Percentiles rank a stretch among this genome's conserved stretches.
These are phyloP conservation scores for Drosophila oshimai DNA, from an alignment of 1,140 invertebrate genomes.

Conservation along the genomic window DNA sequence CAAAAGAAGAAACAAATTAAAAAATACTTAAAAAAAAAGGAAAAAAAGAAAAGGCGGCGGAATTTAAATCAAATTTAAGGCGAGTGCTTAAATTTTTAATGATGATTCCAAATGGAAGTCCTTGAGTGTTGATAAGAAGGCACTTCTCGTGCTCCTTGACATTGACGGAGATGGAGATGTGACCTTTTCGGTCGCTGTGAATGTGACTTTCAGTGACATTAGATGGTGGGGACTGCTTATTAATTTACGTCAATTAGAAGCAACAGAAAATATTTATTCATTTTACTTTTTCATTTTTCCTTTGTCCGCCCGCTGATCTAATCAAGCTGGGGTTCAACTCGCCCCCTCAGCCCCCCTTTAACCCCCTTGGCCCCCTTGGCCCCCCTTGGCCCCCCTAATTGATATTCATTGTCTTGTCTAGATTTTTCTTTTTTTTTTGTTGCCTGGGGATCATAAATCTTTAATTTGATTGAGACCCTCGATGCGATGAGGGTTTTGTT, in stretches of 20 bases:
- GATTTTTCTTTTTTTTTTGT: conserved; percentile 19
- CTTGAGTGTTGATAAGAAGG: conserved; percentile 5
- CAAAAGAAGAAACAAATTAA: conserved; percentile 62
- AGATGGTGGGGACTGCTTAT: conserved; percentile 35
- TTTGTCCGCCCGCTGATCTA: conserved; percentile 39
- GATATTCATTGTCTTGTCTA: conserved; percentile 53
- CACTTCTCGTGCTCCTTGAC: conserved; percentile 6
- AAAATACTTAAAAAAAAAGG: conserved; percentile 56
- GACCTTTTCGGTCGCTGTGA: conserved; percentile 33
- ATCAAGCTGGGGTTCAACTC: conserved; percentile 24
- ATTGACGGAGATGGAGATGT: conserved; percentile 27
- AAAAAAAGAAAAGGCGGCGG: too few relatives aligned
- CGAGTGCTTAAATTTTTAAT: conserved; percentile 4
- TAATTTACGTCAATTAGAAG: conserved; percentile 53
- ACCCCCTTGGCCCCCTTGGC: not conserved
- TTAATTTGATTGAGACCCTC: conserved; percentile 46
- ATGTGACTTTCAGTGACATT: conserved; percentile 51
- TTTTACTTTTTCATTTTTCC: conserved; percentile 25
- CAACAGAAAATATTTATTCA: conserved; percentile 38
- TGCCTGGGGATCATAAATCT: conserved; percentile 42
- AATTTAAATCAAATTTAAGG: conserved; percentile 56
- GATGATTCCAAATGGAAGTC: not conserved
- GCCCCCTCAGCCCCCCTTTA: not conserved
- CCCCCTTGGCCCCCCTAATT: conserved; percentile 28
- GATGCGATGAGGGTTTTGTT: conserved; percentile 44